phyloP scores from a whole-genome alignment of 2,113 vertebrate genomes.

The Ceratotherium simum region DNA sequence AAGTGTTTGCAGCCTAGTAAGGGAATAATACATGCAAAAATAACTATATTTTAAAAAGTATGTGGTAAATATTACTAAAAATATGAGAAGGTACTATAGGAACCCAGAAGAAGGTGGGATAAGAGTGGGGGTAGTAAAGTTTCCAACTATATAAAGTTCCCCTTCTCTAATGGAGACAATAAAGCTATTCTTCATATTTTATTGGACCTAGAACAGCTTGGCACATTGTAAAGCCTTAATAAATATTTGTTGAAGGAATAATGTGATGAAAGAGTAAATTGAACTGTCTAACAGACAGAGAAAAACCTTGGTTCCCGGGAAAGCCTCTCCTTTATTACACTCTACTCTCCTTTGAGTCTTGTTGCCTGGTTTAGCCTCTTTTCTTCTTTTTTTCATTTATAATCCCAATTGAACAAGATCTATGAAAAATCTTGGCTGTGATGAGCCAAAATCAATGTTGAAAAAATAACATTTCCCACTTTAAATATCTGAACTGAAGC shows the following conservation, averaged over 20 bases:
- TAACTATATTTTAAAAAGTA: not conserved
- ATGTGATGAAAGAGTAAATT: not conserved
- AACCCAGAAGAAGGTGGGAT: not conserved
- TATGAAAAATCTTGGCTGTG: conserved; percentile 43
- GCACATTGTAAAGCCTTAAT: not conserved
- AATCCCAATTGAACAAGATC: conserved; percentile 51
- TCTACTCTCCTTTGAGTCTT: not conserved
- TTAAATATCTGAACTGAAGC: conserved; percentile 46
- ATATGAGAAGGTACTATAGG: not conserved
- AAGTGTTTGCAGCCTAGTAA: not conserved
- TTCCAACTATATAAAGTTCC: not conserved
- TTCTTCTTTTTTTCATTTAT: conserved; percentile 30
- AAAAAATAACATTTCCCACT: conserved; percentile 58
- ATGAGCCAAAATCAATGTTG: conserved; percentile 67
- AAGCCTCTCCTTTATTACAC: not conserved
- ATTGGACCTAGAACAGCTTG: not conserved
- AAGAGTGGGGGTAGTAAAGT: not conserved
- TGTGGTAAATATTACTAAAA: not conserved
- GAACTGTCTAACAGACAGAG: not conserved
- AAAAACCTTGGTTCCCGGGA: not conserved
- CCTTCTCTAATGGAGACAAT: not conserved
- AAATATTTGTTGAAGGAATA: conserved; percentile 50
- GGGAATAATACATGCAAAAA: not conserved
- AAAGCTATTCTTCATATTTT: not conserved
- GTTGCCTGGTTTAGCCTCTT: conserved; percentile 21